Evolutionary conservation across 2,888 invertebrate genomes (phyloP).

Genomic region (Coremacera marginata): DNA sequence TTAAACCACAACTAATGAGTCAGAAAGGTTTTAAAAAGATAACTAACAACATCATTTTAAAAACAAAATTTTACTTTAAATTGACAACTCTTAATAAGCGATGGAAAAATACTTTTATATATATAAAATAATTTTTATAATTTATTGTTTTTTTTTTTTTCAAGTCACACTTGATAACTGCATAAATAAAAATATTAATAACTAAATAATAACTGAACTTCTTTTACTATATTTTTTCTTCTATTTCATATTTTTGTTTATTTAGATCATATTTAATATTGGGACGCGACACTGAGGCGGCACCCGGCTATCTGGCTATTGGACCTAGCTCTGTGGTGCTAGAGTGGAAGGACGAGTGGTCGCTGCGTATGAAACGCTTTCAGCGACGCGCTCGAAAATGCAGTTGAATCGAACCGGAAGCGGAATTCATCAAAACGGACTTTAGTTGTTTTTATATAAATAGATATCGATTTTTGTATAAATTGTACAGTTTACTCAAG

Average conservation of each 20-base stretch:
- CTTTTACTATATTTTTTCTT: conserved; percentile 18
- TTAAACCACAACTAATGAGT: too few species aligned
- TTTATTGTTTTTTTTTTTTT: too few species aligned
- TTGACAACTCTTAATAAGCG: too few species aligned
- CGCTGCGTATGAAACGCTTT: conserved; percentile 67
- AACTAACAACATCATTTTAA: too few species aligned
- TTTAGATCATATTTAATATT: conserved; percentile 66
- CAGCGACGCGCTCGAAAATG: conserved; percentile 68
- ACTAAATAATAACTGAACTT: too few species aligned
- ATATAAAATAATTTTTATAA: too few species aligned
- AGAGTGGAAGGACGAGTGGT: conserved; percentile 68
- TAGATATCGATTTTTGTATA: conserved; percentile 68
- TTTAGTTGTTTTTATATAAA: conserved; percentile 67
- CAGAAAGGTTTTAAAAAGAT: too few species aligned
- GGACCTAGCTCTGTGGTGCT: conserved; percentile 67
- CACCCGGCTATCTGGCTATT: conserved; percentile 65
- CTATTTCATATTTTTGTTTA: not conserved
- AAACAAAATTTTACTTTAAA: too few species aligned
- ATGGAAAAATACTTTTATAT: too few species aligned
- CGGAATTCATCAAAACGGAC: conserved; percentile 68
- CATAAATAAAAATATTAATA: too few species aligned
- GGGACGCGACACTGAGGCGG: conserved; percentile 66
- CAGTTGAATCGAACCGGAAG: conserved; percentile 69
- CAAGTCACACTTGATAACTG: too few species aligned
- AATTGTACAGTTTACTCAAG: conserved; percentile 69